A percentile compares a stretch with the other conserved stretches of the same genome.
These are phyloP conservation scores for Oncorhynchus kisutch DNA, from an alignment of 2,113 vertebrate species.

Conservation along the genomic window DNA sequence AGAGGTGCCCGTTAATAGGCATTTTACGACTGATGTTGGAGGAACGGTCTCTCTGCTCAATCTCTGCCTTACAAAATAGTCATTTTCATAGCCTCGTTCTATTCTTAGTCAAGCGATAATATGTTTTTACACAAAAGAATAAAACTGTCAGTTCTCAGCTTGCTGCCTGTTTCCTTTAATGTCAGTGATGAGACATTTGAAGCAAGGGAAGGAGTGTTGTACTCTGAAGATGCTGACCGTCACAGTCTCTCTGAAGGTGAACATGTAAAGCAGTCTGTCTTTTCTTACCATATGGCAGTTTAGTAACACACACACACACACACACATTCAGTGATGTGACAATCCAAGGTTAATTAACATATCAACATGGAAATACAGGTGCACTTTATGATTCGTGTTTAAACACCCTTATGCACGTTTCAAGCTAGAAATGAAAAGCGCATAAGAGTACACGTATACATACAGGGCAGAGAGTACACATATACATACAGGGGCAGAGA, in stretches of 20 bases:
- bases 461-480: no score
- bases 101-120: constrained; percentile 21
- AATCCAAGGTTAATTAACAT: neutral
- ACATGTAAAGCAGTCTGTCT: constrained; percentile 20
- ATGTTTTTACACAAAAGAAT: constrained; percentile 27
- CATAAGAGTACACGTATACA: neutral
- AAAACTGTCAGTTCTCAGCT: constrained; percentile 18
- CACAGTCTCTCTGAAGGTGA: constrained; percentile 19
- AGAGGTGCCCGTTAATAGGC: constrained; percentile 39
- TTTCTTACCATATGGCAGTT: neutral
- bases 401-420: neutral
- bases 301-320: neutral
- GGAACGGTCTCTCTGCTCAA: constrained; percentile 38
- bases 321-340: no score
- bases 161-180: constrained; percentile 13
- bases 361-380: no score
- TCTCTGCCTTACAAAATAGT: constrained; percentile 33
- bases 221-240: constrained; percentile 19
- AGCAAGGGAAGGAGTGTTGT: constrained; percentile 1
- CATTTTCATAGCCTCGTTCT: constrained; percentile 21
- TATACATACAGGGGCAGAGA: no score
- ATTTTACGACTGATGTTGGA: constrained; percentile 27
- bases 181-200: constrained; percentile 6
- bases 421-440: neutral
- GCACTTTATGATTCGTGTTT: no score